phyloP scores from a whole-genome alignment of 2,113 vertebrate species.

The Brachypodius melanocephalos region DNA sequence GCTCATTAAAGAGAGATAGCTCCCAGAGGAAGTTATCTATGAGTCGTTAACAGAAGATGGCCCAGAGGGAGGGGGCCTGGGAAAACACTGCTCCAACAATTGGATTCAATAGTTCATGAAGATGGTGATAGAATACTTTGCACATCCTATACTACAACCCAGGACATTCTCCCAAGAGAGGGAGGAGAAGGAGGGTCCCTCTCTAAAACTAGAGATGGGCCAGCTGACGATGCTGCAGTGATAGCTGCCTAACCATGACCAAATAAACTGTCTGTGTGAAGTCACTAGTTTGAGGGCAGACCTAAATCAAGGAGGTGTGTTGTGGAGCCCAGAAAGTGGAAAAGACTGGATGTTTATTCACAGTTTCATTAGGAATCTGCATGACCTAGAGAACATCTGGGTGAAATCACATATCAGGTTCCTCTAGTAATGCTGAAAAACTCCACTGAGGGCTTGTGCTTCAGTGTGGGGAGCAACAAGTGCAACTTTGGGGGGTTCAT shows the following conservation, averaged over 20 bases:
- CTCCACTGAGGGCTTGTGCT: background rate
- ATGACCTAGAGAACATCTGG: background rate
- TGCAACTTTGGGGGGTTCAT: background rate
- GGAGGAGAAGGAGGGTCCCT: background rate
- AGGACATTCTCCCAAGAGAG: background rate
- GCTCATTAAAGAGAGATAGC: too few relatives aligned
- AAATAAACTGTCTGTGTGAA: background rate
- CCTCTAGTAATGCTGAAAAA: background rate
- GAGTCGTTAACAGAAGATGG: too few relatives aligned
- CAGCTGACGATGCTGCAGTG: background rate
- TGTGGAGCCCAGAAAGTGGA: background rate
- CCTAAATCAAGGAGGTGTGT: background rate
- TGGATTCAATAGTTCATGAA: too few relatives aligned
- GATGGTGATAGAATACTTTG: too few relatives aligned
- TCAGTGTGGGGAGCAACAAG: rapidly evolving
- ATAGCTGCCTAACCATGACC: background rate
- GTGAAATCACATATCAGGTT: rapidly evolving
- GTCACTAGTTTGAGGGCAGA: background rate
- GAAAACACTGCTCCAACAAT: too few relatives aligned
- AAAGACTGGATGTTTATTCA: background rate
- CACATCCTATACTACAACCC: too few relatives aligned
- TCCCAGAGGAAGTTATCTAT: too few relatives aligned
- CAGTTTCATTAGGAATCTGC: background rate
- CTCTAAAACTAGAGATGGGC: background rate
- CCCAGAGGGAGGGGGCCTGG: too few relatives aligned